A percentile compares a stretch with the other conserved stretches of the same genome.
Conservation (phyloP, 1,140 invertebrate genomes). For the Drosophila ficusphila region DNA sequence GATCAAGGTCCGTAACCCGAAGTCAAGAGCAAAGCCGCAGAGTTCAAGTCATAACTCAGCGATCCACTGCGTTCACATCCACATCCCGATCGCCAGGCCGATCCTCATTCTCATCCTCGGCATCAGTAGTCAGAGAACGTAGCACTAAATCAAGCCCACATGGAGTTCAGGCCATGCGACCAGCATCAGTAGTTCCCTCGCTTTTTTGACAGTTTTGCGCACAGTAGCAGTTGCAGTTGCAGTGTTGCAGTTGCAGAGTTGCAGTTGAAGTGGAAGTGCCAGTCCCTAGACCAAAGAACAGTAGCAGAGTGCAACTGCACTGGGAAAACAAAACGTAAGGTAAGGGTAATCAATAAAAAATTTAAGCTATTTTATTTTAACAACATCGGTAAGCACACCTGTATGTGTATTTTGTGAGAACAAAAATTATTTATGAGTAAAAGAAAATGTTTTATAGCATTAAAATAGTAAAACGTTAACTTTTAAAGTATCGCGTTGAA, state of each 20-base stretch:
- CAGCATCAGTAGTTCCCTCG: constrained; percentile 55
- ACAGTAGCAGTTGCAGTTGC: constrained; percentile 64
- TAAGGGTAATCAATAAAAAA: no score
- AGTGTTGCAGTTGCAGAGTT: no score
- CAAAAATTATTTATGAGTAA: no score
- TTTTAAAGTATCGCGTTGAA: no score
- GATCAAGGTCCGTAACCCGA: constrained; percentile 26
- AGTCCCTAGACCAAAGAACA: constrained; percentile 34
- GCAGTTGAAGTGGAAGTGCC: constrained; percentile 38
- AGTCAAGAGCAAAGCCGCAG: constrained; percentile 57
- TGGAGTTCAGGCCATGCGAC: constrained; percentile 35
- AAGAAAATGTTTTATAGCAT: no score
- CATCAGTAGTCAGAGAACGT: constrained; percentile 53
- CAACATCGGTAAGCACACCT: no score
- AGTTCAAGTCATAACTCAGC: constrained; percentile 77
- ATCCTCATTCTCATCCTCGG: constrained; percentile 4
- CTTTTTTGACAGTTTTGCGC: constrained; percentile 62
- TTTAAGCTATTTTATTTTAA: no score
- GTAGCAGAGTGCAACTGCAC: constrained; percentile 29
- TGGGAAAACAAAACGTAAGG: no score
- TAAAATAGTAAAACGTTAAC: no score
- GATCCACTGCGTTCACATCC: constrained; percentile 6
- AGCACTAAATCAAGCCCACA: constrained; percentile 79
- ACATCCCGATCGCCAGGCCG: constrained; percentile 8
- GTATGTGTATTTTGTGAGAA: no score